Conservation (phyloP, 2,888 invertebrate genomes). For the Cheilosia grossa region DNA sequence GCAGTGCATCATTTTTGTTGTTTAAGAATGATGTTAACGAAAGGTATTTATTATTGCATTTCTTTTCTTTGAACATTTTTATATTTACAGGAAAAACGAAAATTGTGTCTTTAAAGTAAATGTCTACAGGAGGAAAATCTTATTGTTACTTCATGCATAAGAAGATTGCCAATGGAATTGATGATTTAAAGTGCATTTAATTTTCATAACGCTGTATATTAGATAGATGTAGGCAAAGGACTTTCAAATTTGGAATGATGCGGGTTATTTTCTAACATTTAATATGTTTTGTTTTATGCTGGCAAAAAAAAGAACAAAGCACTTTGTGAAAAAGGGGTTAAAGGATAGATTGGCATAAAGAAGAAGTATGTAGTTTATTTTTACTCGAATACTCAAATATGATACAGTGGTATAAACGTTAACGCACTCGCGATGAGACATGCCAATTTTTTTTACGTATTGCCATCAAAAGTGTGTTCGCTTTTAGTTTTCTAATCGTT, state of each 20-base stretch:
- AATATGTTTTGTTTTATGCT: too few relatives aligned
- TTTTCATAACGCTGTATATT: not conserved
- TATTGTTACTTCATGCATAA: not conserved
- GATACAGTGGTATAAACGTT: too few relatives aligned
- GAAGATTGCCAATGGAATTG: not conserved
- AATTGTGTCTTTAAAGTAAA: not conserved
- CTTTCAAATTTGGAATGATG: not conserved
- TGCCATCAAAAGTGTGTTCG: too few relatives aligned
- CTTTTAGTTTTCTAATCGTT: too few relatives aligned
- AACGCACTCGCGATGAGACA: too few relatives aligned
- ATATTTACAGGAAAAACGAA: slow-evolving; percentile 41
- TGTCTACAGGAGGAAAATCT: not conserved
- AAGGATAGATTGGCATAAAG: too few relatives aligned
- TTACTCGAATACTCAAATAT: too few relatives aligned
- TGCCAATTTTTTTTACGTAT: too few relatives aligned
- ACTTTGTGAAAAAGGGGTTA: too few relatives aligned
- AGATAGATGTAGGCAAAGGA: not conserved
- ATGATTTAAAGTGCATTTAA: not conserved
- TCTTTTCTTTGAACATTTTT: slow-evolving; percentile 49
- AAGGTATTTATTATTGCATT: slow-evolving; percentile 53
- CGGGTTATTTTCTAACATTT: too few relatives aligned
- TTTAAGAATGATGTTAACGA: slow-evolving; percentile 20
- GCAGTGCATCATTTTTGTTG: not conserved
- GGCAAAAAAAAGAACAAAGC: too few relatives aligned
- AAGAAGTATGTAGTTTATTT: too few relatives aligned